Percentiles rank a stretch among this genome's conserved stretches.
Conservation (phyloP, 2,113 vertebrate species). For the Stegostoma tigrinum region DNA sequence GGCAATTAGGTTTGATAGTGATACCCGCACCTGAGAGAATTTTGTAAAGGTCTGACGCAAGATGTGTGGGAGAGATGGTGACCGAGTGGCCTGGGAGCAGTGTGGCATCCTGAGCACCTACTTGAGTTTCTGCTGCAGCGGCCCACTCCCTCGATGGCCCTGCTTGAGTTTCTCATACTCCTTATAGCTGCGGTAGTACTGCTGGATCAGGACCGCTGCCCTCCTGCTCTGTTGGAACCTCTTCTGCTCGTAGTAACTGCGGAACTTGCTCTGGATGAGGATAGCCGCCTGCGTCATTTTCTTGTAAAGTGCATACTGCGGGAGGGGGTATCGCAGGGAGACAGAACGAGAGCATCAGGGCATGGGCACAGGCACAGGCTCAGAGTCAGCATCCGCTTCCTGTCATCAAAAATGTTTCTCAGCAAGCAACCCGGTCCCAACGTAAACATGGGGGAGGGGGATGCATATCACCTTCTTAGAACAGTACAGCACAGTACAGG, state of each 20-base stretch:
- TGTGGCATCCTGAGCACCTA: neutral
- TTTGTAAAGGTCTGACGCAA: neutral
- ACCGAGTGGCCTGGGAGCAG: too few relatives aligned
- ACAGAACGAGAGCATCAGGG: too few relatives aligned
- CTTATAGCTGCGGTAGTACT: conserved; percentile 93
- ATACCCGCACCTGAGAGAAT: neutral
- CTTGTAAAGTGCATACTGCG: conserved; percentile 99
- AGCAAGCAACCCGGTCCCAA: too few relatives aligned
- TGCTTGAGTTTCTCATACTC: conserved; percentile 64
- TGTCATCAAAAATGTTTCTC: too few relatives aligned
- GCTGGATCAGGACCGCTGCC: conserved; percentile 91
- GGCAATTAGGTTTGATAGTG: too few relatives aligned
- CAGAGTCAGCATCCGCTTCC: too few relatives aligned
- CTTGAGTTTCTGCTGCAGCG: neutral
- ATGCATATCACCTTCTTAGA: too few relatives aligned
- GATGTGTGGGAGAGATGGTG: neutral
- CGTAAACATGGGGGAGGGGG: too few relatives aligned
- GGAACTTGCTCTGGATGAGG: conserved; percentile 99
- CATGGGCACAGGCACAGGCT: too few relatives aligned
- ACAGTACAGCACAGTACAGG: too few relatives aligned
- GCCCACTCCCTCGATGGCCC: neutral
- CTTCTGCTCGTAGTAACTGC: conserved; percentile 94
- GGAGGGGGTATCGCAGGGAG: conserved; percentile 43
- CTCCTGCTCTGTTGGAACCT: conserved; percentile 94
- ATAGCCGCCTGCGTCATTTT: conserved; percentile 99